Evolutionary conservation across 2,113 vertebrate genomes (phyloP), one percentile per base, ranked within the genome.

Genomic region (Pollimyrus isidori): DNA sequence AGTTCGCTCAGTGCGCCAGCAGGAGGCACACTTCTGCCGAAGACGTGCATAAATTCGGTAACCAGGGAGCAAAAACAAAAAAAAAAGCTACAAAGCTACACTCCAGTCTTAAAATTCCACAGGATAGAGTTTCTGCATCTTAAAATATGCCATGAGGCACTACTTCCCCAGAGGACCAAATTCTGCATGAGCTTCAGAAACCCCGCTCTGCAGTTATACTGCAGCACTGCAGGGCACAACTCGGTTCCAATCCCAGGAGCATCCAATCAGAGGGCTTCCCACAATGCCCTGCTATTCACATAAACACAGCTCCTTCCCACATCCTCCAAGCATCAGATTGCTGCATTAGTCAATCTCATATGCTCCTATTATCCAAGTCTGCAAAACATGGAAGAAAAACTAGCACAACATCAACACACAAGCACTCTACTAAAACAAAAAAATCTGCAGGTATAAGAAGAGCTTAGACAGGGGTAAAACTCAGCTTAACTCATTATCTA

Each of bases 241-340:
- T 82, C 45, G 56, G 42, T 3, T 50, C 52, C 35, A 90, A 85
- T 88, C 76, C 80, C 65, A 13, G 53, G 46, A 35, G 50, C 45
- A 42, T 86, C 65, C 52, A 19, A 85, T 88, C 56, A 90, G 87
- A 86, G 13, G 21, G 21, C 10, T n/a, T 83, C 73, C 56, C 56
- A 84, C 53, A 69, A 83, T 53, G 15, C 69, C 39, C 7, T 39
- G n/a, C 73, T 58, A 39, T 30, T 48, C n/a, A 56, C 65, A 80
- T 19, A 58, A 50, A 46, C 73, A 21, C 87, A 53, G 35, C 13
- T 73, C 48, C 69, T 9, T 23, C 69, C 49, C n/a, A 19, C n/a
- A 13, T 23, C 53, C 19, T 62, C 52, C 45, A 89, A 26, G 23
- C 58, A 48, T 89, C n/a, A 21, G 11, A 26, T 15, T 73, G n/a